A percentile compares a stretch with the other conserved stretches of the same genome.
Evolutionary conservation across 92 coral and sea anemone genomes (phyloP).

Genomic region (Montipora capitata): DNA sequence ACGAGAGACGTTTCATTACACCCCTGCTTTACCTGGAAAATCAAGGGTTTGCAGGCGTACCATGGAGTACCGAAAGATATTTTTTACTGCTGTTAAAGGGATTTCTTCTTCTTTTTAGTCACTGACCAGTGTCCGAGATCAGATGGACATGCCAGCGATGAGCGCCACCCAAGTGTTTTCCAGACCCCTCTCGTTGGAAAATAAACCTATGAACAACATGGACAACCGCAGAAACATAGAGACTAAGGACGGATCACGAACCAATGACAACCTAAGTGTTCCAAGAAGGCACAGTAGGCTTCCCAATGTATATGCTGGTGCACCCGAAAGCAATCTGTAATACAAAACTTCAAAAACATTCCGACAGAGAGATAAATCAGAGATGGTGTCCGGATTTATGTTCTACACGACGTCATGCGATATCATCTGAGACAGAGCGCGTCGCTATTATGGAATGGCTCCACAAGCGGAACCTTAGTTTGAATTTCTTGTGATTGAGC

Average conservation of each 20-base stretch:
- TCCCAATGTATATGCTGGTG: slow-evolving; percentile 77
- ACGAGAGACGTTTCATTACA: too few species aligned
- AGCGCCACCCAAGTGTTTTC: slow-evolving; percentile 4
- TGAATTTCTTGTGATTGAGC: too few species aligned
- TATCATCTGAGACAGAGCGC: too few species aligned
- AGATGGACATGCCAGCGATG: slow-evolving; percentile 52
- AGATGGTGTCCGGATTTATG: too few species aligned
- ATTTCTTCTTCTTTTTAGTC: slow-evolving; percentile 10
- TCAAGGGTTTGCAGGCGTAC: not conserved
- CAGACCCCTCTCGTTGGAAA: slow-evolving; percentile 43
- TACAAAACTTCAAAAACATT: not conserved
- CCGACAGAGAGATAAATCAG: not conserved
- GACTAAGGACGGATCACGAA: slow-evolving; percentile 28
- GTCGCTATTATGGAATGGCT: too few species aligned
- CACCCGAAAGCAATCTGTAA: slow-evolving; percentile 84
- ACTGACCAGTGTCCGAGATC: slow-evolving; percentile 40
- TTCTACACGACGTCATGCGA: too few species aligned
- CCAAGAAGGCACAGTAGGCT: slow-evolving; percentile 68
- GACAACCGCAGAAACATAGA: slow-evolving; percentile 55
- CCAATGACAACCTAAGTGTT: slow-evolving; percentile 53
- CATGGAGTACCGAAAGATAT: not conserved
- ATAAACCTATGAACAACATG: slow-evolving; percentile 67
- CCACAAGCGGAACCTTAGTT: too few species aligned
- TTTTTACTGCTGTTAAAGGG: not conserved
- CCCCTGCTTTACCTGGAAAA: too few species aligned